Evolutionary conservation across 2,113 vertebrate species (phyloP).

Genomic region (Chascanopsetta lugubris): DNA sequence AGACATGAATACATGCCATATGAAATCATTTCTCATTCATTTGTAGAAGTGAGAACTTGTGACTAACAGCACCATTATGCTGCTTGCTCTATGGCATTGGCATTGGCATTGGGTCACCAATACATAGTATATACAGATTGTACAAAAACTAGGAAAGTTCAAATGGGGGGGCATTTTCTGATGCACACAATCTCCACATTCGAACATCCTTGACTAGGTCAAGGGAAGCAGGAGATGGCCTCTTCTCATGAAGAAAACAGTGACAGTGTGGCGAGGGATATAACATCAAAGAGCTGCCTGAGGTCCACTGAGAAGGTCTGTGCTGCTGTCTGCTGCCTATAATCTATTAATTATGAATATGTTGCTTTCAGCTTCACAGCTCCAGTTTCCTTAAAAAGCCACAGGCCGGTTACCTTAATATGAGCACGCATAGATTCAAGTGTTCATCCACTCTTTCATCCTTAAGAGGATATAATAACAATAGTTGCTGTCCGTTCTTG

Average conservation of each 20-base stretch:
- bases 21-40: not conserved
- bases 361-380: constrained; percentile 37
- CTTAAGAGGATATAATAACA: not conserved
- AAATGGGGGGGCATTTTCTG: not conserved
- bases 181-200: not conserved
- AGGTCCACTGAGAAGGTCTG: constrained; percentile 26
- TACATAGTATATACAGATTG: not conserved
- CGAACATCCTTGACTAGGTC: not conserved
- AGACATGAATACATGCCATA: not conserved
- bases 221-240: constrained; percentile 8
- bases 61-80: not conserved
- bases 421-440: constrained; percentile 26
- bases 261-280: constrained; percentile 1
- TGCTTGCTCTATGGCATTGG: not conserved
- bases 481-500: not conserved
- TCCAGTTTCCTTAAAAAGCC: constrained; percentile 30
- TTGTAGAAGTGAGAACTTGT: not conserved
- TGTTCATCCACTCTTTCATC: not conserved
- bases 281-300: constrained; percentile 44
- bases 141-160: not conserved
- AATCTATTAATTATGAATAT: constrained; percentile 54
- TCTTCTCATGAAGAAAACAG: constrained; percentile 2
- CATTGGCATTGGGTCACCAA: too few species aligned
- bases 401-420: constrained; percentile 34
- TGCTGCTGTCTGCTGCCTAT: constrained; percentile 18